These are phyloP conservation scores for Pseudopodoces humilis DNA, from an alignment of 2,113 vertebrate genomes.

Conservation along the genomic window DNA sequence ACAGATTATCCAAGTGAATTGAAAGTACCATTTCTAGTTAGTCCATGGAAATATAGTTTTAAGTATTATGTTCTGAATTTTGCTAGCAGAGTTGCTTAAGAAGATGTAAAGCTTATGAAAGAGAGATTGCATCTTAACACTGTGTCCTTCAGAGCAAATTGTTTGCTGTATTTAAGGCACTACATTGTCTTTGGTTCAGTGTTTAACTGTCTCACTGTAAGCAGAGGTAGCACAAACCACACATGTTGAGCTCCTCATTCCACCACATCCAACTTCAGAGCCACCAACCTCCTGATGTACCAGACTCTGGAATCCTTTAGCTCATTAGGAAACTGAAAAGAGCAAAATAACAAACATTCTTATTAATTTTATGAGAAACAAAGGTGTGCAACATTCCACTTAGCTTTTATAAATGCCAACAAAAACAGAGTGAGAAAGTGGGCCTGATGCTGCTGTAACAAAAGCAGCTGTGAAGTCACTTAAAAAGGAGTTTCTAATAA, in stretches of 20 bases:
- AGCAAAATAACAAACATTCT: conserved; percentile 7
- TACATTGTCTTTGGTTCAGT: conserved; percentile 81
- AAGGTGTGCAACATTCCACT: not conserved
- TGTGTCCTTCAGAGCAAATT: conserved; percentile 54
- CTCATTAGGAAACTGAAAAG: conserved; percentile 90
- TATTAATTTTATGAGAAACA: not conserved
- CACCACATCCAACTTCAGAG: conserved; percentile 20
- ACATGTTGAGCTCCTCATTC: conserved; percentile 57
- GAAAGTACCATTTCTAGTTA: not conserved
- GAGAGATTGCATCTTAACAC: conserved; percentile 55
- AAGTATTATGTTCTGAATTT: conserved; percentile 37
- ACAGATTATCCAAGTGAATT: not conserved
- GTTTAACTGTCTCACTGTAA: conserved; percentile 67
- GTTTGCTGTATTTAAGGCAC: conserved; percentile 77
- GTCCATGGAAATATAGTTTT: not conserved
- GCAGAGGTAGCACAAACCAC: conserved; percentile 78
- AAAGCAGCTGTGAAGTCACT: not conserved
- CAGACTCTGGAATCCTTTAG: conserved; percentile 67
- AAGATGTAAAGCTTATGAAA: conserved; percentile 47
- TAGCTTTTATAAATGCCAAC: not conserved
- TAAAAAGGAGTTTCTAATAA: not conserved
- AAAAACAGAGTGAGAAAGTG: not conserved
- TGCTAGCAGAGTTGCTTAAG: conserved; percentile 41
- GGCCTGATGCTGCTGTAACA: not conserved
- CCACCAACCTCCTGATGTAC: not conserved